phyloP scores from a whole-genome alignment of 2,113 vertebrate species.

The Elgaria multicarinata region DNA sequence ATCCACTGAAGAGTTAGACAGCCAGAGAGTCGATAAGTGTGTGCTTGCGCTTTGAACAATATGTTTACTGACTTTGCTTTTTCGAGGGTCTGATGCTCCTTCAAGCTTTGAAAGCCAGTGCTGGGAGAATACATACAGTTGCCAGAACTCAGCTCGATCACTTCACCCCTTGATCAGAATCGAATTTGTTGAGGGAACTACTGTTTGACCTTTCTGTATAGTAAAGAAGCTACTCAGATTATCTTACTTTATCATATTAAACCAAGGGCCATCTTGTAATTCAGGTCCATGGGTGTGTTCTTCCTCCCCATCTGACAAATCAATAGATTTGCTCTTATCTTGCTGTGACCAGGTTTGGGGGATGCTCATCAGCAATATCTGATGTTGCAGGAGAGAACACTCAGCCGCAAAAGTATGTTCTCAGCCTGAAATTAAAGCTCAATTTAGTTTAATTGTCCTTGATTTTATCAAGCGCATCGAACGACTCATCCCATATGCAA shows the following conservation, averaged over 20 bases:
- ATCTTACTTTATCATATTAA: slow-evolving; percentile 11
- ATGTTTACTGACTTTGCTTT: background rate
- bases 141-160: background rate
- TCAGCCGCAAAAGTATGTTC: slow-evolving; percentile 65
- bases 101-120: background rate
- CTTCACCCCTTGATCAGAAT: slow-evolving; percentile 29
- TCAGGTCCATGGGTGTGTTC: slow-evolving; percentile 23
- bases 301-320: slow-evolving; percentile 42
- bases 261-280: slow-evolving; percentile 26
- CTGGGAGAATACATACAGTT: background rate
- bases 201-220: slow-evolving; percentile 28
- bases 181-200: slow-evolving; percentile 39
- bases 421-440: slow-evolving; percentile 80
- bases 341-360: slow-evolving; percentile 37
- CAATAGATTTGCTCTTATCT: slow-evolving; percentile 56
- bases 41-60: background rate
- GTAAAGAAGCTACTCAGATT: background rate
- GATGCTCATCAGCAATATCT: slow-evolving; percentile 74
- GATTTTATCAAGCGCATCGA: slow-evolving; percentile 79
- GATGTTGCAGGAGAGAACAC: slow-evolving; percentile 71
- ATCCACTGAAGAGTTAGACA: background rate
- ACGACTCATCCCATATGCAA: slow-evolving; percentile 73
- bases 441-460: slow-evolving; percentile 80
- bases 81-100: background rate
- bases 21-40: background rate